These are phyloP conservation scores for Aphidoletes aphidimyza DNA, from an alignment of 2,888 invertebrate genomes.

Conservation along the genomic window DNA sequence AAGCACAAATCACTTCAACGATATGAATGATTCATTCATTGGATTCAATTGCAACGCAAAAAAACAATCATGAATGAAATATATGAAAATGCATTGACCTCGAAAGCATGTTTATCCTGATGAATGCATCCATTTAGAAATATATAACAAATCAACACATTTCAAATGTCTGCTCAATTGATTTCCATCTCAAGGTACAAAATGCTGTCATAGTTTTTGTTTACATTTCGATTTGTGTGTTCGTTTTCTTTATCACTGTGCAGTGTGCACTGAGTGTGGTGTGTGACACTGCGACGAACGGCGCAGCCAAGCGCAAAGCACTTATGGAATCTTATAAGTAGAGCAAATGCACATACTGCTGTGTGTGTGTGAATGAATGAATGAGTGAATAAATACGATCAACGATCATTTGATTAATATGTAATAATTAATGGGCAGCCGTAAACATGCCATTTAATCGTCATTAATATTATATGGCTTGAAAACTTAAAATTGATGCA, in stretches of 20 bases:
- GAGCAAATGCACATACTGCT: not conserved
- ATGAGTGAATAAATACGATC: not conserved
- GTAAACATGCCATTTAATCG: slow-evolving; percentile 6
- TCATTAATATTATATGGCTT: not conserved
- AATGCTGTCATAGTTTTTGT: not conserved
- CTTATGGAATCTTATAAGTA: slow-evolving; percentile 4
- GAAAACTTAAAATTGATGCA: not conserved
- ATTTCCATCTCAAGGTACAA: not conserved
- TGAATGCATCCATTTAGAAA: no score
- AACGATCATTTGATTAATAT: slow-evolving; percentile 4
- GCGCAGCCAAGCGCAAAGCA: not conserved
- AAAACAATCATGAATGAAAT: no score
- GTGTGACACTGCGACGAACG: not conserved
- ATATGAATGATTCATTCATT: no score
- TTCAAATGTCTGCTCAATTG: not conserved
- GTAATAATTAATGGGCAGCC: not conserved
- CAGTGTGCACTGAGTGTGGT: not conserved
- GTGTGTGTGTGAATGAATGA: no score
- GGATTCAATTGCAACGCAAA: no score
- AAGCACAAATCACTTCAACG: no score
- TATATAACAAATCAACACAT: no score
- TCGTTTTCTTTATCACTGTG: not conserved
- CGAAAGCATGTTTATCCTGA: no score
- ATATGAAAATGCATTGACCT: no score
- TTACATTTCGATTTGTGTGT: not conserved